These are phyloP conservation scores for Oscheius sp. DNA, from an alignment of 1,140 invertebrate genomes.

Conservation along the genomic window DNA sequence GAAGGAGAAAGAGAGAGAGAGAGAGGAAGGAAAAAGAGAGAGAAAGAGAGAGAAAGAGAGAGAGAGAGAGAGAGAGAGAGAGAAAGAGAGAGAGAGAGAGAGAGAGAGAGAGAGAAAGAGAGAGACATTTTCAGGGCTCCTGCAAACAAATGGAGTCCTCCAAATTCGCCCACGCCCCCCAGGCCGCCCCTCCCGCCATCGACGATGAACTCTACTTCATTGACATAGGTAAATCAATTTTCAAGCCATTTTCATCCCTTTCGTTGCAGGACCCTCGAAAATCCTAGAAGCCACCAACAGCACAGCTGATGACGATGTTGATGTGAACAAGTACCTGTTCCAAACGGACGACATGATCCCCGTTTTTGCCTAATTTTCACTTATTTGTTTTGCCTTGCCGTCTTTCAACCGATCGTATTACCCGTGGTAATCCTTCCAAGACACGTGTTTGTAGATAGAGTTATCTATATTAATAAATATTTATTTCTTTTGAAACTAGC, in stretches of 20 bases:
- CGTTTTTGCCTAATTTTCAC: constrained; percentile 23
- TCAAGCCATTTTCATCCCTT: no score
- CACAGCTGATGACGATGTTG: constrained; percentile 11
- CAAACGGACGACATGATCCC: constrained; percentile 33
- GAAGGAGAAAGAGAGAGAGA: no score
- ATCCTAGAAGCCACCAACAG: constrained; percentile 3
- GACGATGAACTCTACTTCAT: constrained; percentile 36
- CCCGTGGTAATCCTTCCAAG: neutral
- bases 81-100: no score
- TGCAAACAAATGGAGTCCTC: constrained; percentile 20
- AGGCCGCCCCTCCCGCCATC: neutral
- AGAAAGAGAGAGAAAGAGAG: no score
- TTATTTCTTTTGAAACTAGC: no score
- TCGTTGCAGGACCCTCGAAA: constrained; percentile 20
- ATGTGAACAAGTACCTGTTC: constrained; percentile 34
- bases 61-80: no score
- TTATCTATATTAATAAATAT: neutral
- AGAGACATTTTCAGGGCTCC: no score
- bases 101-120: no score
- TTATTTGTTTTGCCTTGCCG: neutral
- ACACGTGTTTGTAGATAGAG: neutral
- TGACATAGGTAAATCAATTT: constrained; percentile 36
- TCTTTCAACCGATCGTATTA: constrained; percentile 10
- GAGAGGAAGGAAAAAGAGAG: no score
- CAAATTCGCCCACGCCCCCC: constrained; percentile 24